These are phyloP conservation scores for Mantis religiosa DNA, from an alignment of 2,888 invertebrate genomes.

Conservation along the genomic window DNA sequence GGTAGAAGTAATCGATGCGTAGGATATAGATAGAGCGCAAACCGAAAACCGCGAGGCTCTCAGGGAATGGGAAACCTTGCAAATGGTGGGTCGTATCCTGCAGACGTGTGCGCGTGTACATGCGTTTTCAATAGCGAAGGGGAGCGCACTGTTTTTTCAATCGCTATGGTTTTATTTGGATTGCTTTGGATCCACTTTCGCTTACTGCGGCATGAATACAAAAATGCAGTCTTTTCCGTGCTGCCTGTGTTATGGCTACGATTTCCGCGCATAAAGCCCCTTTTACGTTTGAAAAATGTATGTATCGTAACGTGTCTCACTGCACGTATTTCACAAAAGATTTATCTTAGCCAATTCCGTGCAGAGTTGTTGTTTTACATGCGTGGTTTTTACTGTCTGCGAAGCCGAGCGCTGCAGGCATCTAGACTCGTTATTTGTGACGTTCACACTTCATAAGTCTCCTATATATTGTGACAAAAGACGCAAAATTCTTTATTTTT, in stretches of 20 bases:
- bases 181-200: slow-evolving; percentile 1
- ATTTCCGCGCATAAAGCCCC: background rate
- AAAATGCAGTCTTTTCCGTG: background rate
- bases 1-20: background rate
- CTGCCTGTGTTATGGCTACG: background rate
- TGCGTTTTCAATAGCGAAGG: background rate
- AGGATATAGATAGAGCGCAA: background rate
- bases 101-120: background rate
- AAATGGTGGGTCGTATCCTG: background rate
- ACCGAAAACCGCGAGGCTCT: background rate
- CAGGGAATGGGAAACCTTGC: no score
- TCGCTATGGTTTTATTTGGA: slow-evolving; percentile 17
- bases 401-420: background rate
- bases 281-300: background rate
- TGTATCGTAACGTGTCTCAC: background rate
- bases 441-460: no score
- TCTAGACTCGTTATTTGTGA: no score
- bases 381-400: background rate
- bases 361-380: background rate
- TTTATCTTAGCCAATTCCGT: background rate
- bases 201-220: background rate
- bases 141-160: slow-evolving; percentile 2
- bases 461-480: no score
- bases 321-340: background rate
- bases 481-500: no score